A percentile compares a stretch with the other conserved stretches of the same genome.
phyloP scores from a whole-genome alignment of 2,797 vertebrate species.

The Artibeus lituratus region DNA sequence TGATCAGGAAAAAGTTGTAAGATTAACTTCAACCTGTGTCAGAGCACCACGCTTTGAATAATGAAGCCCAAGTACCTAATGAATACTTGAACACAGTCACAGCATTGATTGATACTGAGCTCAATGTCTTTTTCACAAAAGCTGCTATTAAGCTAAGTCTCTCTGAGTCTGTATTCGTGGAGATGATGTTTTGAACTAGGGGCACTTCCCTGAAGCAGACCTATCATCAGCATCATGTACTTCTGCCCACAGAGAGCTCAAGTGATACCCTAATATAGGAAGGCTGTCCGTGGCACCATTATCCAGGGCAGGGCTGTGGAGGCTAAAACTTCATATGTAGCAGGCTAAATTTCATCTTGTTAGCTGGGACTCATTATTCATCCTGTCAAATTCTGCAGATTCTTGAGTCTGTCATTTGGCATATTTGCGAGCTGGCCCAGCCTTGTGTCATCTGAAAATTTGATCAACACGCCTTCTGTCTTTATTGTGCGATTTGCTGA shows the following conservation, averaged over 20 bases:
- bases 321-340: not conserved
- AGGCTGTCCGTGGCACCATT: not conserved
- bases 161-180: not conserved
- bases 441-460: constrained; percentile 58
- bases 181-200: constrained; percentile 1
- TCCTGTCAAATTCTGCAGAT: constrained; percentile 58
- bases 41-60: not conserved
- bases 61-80: not conserved
- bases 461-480: constrained; percentile 55
- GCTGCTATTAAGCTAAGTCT: not conserved
- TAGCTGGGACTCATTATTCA: constrained; percentile 66
- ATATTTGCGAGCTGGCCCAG: constrained; percentile 42
- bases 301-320: not conserved
- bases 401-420: constrained; percentile 60
- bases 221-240: not conserved
- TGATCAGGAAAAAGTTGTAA: not conserved
- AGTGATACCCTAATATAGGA: not conserved
- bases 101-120: not conserved
- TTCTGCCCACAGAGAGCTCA: not conserved
- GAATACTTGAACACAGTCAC: not conserved
- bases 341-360: constrained; percentile 51
- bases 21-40: not conserved
- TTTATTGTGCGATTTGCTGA: constrained; percentile 67
- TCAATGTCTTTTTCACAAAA: not conserved
- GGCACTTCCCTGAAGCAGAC: not conserved